These are phyloP conservation scores for Drosophila ezoana DNA, from an alignment of 2,888 invertebrate genomes.

Conservation along the genomic window DNA sequence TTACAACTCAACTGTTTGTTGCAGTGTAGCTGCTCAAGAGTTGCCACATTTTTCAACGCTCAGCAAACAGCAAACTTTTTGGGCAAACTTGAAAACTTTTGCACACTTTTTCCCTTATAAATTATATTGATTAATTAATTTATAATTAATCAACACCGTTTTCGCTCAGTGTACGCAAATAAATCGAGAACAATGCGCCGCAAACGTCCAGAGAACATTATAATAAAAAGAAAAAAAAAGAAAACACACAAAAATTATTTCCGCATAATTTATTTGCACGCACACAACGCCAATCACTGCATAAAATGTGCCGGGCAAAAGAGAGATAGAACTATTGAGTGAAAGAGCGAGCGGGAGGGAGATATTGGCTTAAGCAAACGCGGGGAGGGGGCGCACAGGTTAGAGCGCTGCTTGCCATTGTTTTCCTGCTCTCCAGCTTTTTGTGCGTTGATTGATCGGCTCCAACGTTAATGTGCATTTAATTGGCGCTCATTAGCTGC, in stretches of 20 bases:
- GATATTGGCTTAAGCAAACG: conserved; percentile 16
- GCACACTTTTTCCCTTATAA: no score
- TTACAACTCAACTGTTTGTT: no score
- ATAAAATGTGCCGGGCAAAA: conserved; percentile 8
- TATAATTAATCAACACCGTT: no score
- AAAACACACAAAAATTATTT: no score
- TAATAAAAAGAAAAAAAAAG: conserved; percentile 39
- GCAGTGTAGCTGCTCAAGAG: no score
- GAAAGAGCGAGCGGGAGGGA: not conserved
- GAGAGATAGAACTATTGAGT: conserved; percentile 5
- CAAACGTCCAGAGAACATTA: conserved; percentile 37
- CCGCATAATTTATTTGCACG: conserved; percentile 74
- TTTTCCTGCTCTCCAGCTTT: conserved; percentile 11
- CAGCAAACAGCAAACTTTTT: no score
- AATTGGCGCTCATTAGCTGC: conserved; percentile 69
- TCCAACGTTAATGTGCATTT: conserved; percentile 64
- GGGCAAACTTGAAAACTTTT: no score
- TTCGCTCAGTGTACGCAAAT: conserved; percentile 46
- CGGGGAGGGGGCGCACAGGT: no score
- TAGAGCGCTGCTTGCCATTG: not conserved
- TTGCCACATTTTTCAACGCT: no score
- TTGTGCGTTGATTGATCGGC: conserved; percentile 57
- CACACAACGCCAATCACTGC: conserved; percentile 51
- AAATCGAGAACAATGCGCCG: conserved; percentile 45
- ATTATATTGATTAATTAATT: no score